A percentile compares a stretch with the other conserved stretches of the same genome.
Evolutionary conservation across 2,888 invertebrate genomes (phyloP).

Genomic region (Melipona beecheii): DNA sequence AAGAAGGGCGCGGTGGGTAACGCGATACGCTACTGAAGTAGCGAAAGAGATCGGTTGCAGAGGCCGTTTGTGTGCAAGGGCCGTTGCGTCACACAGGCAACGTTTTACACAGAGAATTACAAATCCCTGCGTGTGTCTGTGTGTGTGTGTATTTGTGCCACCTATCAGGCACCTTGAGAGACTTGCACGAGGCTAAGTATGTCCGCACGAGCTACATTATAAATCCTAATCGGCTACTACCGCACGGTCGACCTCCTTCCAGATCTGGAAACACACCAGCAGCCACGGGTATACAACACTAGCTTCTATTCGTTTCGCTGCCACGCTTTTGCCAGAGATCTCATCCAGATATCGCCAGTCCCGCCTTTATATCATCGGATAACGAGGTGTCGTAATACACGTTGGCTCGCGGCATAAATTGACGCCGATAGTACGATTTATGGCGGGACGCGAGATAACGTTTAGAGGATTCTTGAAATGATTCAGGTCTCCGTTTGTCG

Average conservation of each 20-base stretch:
- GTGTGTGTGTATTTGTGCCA: not conserved
- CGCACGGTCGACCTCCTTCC: constrained; percentile 40
- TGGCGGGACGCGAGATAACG: not conserved
- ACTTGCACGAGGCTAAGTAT: constrained; percentile 48
- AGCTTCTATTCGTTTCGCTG: constrained; percentile 18
- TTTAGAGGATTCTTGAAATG: not conserved
- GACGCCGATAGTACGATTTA: constrained; percentile 29
- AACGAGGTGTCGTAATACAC: constrained; percentile 26
- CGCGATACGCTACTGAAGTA: constrained; percentile 26
- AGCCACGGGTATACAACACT: constrained; percentile 17
- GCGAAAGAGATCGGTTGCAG: constrained; percentile 58
- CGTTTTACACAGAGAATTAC: constrained; percentile 66
- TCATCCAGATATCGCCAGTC: constrained; percentile 38
- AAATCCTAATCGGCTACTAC: constrained; percentile 63
- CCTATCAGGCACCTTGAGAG: constrained; percentile 32
- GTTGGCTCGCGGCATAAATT: constrained; percentile 10
- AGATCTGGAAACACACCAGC: constrained; percentile 34
- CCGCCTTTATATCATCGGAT: constrained; percentile 13
- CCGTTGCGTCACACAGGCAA: constrained; percentile 60
- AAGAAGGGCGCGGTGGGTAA: not conserved
- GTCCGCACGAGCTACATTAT: constrained; percentile 64
- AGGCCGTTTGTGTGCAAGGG: constrained; percentile 57
- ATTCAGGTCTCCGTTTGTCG: not conserved
- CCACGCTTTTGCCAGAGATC: constrained; percentile 14
- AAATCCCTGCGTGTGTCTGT: constrained; percentile 42